Conservation (phyloP, 2,888 invertebrate species). For the Coleophora flavipennella region DNA sequence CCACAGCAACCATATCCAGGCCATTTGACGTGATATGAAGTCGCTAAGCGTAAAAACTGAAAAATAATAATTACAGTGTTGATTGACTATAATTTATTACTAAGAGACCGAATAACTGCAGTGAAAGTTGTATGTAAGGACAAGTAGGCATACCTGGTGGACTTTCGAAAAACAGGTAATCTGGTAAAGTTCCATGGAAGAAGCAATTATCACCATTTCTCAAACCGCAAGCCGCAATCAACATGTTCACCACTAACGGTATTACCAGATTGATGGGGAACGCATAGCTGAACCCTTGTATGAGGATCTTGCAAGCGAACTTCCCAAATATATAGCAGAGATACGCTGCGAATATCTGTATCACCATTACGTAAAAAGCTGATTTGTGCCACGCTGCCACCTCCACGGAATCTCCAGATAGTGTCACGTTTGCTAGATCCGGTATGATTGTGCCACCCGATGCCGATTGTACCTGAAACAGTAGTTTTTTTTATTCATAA, state of each 20-base stretch:
- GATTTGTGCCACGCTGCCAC: constrained; percentile 81
- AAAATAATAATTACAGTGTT: constrained; percentile 15
- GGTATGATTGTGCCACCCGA: constrained; percentile 76
- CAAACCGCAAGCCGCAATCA: constrained; percentile 91
- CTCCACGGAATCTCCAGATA: constrained; percentile 82
- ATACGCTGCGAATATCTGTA: constrained; percentile 88
- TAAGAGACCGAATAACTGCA: neutral
- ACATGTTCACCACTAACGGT: constrained; percentile 88
- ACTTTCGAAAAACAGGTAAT: constrained; percentile 93
- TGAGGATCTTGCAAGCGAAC: constrained; percentile 96
- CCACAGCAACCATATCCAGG: constrained; percentile 95
- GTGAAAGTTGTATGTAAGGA: neutral
- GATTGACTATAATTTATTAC: neutral
- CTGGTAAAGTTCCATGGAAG: constrained; percentile 87
- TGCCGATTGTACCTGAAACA: constrained; percentile 72
- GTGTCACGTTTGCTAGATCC: constrained; percentile 82
- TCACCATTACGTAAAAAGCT: constrained; percentile 81
- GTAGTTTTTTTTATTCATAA: too few relatives aligned
- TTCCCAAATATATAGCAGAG: constrained; percentile 94
- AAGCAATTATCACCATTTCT: constrained; percentile 90
- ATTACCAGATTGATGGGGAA: constrained; percentile 95
- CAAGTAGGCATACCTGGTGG: constrained; percentile 71
- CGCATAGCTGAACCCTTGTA: constrained; percentile 97
- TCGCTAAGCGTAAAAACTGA: constrained; percentile 83
- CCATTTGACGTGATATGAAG: constrained; percentile 89